phyloP scores from a whole-genome alignment of 2,888 invertebrate genomes.

The Palloptera scutellata region DNA sequence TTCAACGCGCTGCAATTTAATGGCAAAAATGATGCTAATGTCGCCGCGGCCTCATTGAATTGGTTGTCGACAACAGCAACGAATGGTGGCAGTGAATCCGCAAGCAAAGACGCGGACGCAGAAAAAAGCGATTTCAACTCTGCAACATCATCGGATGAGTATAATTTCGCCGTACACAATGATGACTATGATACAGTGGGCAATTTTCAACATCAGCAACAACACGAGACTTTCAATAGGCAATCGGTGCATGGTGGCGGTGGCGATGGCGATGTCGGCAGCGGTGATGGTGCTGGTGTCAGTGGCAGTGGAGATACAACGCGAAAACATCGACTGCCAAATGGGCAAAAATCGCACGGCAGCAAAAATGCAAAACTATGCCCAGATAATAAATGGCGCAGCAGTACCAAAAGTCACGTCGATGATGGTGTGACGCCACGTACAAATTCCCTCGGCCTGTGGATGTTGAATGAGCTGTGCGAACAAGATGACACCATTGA shows the following conservation, averaged over 20 bases:
- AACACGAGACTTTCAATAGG: constrained; percentile 3
- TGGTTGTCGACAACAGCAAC: too few species aligned
- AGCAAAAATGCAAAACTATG: constrained; percentile 36
- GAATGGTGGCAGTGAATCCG: constrained; percentile 28
- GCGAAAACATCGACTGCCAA: constrained; percentile 21
- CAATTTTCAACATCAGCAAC: constrained; percentile 7
- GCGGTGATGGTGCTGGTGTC: constrained; percentile 1
- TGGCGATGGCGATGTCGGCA: constrained; percentile 1
- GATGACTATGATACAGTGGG: constrained; percentile 16
- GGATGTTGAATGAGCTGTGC: constrained; percentile 54
- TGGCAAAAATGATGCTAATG: constrained; percentile 29
- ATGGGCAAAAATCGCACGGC: constrained; percentile 32
- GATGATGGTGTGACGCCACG: constrained; percentile 14
- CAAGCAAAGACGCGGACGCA: constrained; percentile 14
- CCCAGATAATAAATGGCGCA: constrained; percentile 48
- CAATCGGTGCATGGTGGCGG: constrained; percentile 7
- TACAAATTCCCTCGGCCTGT: constrained; percentile 44
- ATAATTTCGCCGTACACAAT: constrained; percentile 22
- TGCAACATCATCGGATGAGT: constrained; percentile 30
- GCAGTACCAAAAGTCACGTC: constrained; percentile 36
- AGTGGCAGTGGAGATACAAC: not conserved
- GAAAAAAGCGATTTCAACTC: constrained; percentile 24
- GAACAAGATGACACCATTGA: constrained; percentile 49
- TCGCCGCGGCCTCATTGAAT: too few species aligned
- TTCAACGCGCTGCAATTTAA: constrained; percentile 45